These are phyloP conservation scores for Timema cristinae DNA, from an alignment of 2,888 invertebrate species.

Conservation along the genomic window DNA sequence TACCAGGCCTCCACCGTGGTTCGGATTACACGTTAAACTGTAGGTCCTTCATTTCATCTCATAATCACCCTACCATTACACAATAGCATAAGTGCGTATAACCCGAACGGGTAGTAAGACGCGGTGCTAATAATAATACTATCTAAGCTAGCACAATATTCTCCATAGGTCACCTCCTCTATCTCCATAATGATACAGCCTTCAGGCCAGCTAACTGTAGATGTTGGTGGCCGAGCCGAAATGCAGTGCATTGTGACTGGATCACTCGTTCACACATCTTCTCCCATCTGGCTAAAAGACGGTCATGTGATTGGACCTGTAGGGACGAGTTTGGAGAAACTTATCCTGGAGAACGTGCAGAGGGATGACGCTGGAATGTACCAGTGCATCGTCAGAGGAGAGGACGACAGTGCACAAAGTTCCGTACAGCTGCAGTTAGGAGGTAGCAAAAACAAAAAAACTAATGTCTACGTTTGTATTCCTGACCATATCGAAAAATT, in stretches of 20 bases:
- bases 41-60: too few relatives aligned
- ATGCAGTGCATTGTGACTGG: conserved; percentile 28
- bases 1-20: too few relatives aligned
- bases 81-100: too few relatives aligned
- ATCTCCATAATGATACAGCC: conserved; percentile 36
- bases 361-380: conserved; percentile 46
- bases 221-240: conserved; percentile 25
- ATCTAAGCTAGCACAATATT: too few relatives aligned
- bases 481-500: too few relatives aligned
- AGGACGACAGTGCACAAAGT: conserved; percentile 41
- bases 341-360: conserved; percentile 40
- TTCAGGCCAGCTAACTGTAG: conserved; percentile 34
- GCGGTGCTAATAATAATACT: too few relatives aligned
- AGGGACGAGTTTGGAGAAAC: conserved; percentile 17
- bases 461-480: too few relatives aligned
- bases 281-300: conserved; percentile 32
- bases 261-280: conserved; percentile 18
- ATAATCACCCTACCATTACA: too few relatives aligned
- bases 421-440: conserved; percentile 41
- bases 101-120: too few relatives aligned
- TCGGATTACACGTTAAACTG: too few relatives aligned
- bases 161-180: conserved; percentile 31
- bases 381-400: conserved; percentile 38
- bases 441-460: conserved; percentile 23
- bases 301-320: conserved; percentile 25